phyloP scores from a whole-genome alignment of 1,140 invertebrate species.

The Papilio polyxenes region DNA sequence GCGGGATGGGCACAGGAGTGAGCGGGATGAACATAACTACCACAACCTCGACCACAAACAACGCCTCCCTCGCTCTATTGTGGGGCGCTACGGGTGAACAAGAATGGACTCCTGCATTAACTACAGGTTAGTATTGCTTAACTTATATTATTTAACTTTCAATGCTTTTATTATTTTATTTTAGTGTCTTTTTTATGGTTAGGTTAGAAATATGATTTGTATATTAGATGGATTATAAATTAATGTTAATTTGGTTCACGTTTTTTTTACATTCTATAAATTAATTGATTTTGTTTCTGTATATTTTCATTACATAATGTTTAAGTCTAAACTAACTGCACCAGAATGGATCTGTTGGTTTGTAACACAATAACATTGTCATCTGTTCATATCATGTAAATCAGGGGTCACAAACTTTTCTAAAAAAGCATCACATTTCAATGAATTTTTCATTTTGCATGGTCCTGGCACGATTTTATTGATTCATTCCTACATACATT shows the following conservation, averaged over 20 bases:
- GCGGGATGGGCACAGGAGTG: conserved; percentile 19
- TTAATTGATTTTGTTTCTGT: background rate
- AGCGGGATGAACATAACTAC: conserved; percentile 38
- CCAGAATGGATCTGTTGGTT: background rate
- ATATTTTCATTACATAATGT: background rate
- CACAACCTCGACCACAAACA: conserved; percentile 88
- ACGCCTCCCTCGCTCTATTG: conserved; percentile 86
- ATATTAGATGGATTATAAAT: background rate
- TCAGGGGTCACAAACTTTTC: conserved; percentile 6
- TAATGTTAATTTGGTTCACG: background rate
- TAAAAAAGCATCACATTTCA: background rate
- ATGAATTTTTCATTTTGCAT: background rate
- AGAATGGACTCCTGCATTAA: conserved; percentile 96
- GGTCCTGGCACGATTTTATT: conserved; percentile 5
- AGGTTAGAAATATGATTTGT: background rate
- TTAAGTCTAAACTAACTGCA: background rate
- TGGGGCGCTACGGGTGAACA: conserved; percentile 96
- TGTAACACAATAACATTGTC: background rate
- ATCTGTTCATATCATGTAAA: background rate
- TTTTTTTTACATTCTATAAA: background rate
- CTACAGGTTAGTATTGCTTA: conserved; percentile 86
- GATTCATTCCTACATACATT: background rate
- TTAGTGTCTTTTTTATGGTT: background rate
- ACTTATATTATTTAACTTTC: background rate
- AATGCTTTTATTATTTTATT: background rate